These are phyloP conservation scores for Congeria kusceri DNA, from an alignment of 2,888 invertebrate species.

Conservation along the genomic window DNA sequence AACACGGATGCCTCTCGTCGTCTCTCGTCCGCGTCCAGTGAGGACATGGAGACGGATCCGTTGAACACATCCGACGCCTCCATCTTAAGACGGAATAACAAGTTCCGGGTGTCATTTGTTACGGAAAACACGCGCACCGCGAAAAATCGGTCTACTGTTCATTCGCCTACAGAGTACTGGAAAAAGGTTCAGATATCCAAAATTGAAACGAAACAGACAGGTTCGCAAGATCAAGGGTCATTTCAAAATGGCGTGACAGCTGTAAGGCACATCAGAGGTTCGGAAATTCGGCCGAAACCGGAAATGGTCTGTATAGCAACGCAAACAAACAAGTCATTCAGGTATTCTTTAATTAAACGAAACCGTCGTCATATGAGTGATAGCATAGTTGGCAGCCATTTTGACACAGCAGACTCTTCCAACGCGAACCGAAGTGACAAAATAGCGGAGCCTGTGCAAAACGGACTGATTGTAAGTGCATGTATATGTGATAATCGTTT, in stretches of 20 bases:
- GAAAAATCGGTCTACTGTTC: not conserved
- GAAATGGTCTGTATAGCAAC: conserved; percentile 31
- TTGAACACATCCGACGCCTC: conserved; percentile 12
- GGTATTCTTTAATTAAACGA: conserved; percentile 26
- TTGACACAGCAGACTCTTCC: too few relatives aligned
- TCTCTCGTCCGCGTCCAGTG: conserved; percentile 37
- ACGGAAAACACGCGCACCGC: not conserved
- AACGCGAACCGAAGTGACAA: too few relatives aligned
- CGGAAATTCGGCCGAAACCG: not conserved
- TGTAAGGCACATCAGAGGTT: not conserved
- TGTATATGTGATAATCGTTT: too few relatives aligned
- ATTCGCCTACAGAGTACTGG: not conserved
- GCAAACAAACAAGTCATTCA: conserved; percentile 52
- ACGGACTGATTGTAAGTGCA: too few relatives aligned
- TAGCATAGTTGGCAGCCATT: conserved; percentile 14
- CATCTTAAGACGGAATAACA: conserved; percentile 1
- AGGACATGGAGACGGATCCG: conserved; percentile 33
- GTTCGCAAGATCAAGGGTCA: too few relatives aligned
- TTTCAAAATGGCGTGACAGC: not conserved
- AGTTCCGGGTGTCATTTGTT: conserved; percentile 45
- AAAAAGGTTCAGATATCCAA: not conserved
- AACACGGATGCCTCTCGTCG: not conserved
- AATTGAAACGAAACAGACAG: too few relatives aligned
- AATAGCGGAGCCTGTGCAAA: too few relatives aligned
- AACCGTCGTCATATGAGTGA: conserved; percentile 41